A percentile compares a stretch with the other conserved stretches of the same genome.
These are phyloP conservation scores for Sebastes itinus DNA, from an alignment of 2,797 vertebrate species.

Conservation along the genomic window DNA sequence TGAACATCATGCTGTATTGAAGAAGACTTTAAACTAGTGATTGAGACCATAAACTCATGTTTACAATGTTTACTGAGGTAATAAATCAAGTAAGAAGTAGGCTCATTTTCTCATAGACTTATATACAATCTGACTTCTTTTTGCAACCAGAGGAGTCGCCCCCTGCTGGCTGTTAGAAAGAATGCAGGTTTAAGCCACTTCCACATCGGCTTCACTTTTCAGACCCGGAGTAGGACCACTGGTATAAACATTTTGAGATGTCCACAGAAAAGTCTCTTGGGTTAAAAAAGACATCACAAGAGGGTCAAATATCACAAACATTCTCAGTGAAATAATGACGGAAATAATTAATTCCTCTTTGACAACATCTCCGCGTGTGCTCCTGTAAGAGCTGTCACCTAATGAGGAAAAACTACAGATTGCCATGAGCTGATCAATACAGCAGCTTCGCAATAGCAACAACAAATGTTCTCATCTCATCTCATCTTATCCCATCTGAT, in stretches of 20 bases:
- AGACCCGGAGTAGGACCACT: no score
- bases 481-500: constrained; percentile 27
- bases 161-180: no score
- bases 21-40: no score
- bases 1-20: no score
- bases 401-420: not conserved
- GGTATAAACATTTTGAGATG: not conserved
- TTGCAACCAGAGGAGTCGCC: no score
- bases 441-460: not conserved
- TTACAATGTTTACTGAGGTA: no score
- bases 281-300: not conserved
- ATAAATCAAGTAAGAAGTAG: no score
- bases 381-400: not conserved
- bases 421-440: constrained; percentile 11
- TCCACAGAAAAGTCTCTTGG: not conserved
- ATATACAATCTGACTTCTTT: no score
- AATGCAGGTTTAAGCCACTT: no score
- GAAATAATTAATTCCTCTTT: not conserved
- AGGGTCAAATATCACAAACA: not conserved
- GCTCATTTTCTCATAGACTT: no score
- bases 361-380: not conserved
- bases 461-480: constrained; percentile 10
- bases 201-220: no score
- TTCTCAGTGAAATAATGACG: not conserved
- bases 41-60: no score